Evolutionary conservation across 2,113 vertebrate genomes (phyloP), one percentile per base, ranked within the genome.

Genomic region (Albula glossodonta): DNA sequence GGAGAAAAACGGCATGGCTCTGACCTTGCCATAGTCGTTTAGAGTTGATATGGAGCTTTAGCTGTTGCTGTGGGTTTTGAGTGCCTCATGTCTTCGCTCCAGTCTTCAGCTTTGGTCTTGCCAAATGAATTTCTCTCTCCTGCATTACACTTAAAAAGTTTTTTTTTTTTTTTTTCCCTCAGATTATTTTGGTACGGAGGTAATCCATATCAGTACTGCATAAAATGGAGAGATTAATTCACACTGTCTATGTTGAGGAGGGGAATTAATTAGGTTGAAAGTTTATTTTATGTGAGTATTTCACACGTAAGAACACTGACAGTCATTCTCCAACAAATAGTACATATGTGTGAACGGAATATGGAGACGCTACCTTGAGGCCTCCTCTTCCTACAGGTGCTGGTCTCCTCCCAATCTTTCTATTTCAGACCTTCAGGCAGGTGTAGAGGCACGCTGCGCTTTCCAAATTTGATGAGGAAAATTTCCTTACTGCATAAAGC

Each of bases 241-340:
- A 22, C 70, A 74, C 31, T 31, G 70, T 25, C 5, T 22, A 11
- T 74, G n/a, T 31, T 74, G 8, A 74, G n/a, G 22, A 31, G 5
- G 70, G 70, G 22, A 74, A 74, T 74, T 25, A 84, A 84, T 78
- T 84, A 83, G 84, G 82, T 85, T 84, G 87, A 89, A 85, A 84
- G 86, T 89, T 86, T 87, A 82, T 78, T 87, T 82, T 48, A 81
- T 84, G 83, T 77, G 49, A 87, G 87, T 86, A 74, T 83, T 51
- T 80, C 81, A 83, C 22, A 74, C 22, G n/a, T 9, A 5, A 31
- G 70, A 31, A 31, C n/a, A 22, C n/a, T 31, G n/a, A n/a, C n/a
- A 70, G 3, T 17, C 63, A 19, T 70, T 60, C 8, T 66, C 60
- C 22, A 66, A 19, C 22, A 9, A 74, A 7, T 74, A 2, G 6